Evolutionary conservation across 2,888 invertebrate genomes (phyloP), one percentile per base, ranked within the genome.

Genomic region (Drosophila recens): DNA sequence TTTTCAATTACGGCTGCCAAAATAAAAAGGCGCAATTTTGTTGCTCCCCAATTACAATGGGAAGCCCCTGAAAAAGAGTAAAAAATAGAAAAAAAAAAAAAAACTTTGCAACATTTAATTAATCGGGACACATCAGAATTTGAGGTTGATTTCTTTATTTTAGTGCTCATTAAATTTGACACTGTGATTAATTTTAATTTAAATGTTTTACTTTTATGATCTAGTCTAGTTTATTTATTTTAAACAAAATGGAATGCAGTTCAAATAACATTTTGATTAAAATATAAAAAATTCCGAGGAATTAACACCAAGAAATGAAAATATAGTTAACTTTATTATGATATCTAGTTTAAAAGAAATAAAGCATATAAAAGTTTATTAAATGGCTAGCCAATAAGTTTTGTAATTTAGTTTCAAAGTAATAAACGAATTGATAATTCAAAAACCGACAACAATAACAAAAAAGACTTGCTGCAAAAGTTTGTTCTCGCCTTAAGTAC

Each of bases 1-100:
- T 76, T 80, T 77, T 79, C 76, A 70, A 79, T 79, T 77, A 63
- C 59, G 15, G 40, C 72, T 75, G 76, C 76, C 79, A 69, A 75
- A 75, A 73, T 59, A 56, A 68, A 68, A 56, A 65, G 48, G 53
- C 53, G 59, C 58, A 49, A 46, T 53, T 58, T 52, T 42, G 52
- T 13, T 51, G 30, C 27, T 51, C 42, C 52, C 64, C 65, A 57
- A 65, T 69, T 66, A 59, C 34, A 65, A 64, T 49, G 48, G 51
- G 57, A 71, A 64, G 45, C 63, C 63, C 48, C 43, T 56, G 30
- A 54, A 54, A 48, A 38, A 54, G 9, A 27, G n/a, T 15, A 3
- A 17, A 11, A 15, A 20, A n/a, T n/a, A n/a, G n/a, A n/a, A 3
- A 36, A 36, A 46, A 45, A 23, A 27, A 27, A 5, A 17, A 3